Percentiles rank a stretch among this genome's conserved stretches.
Conservation (phyloP, 1,140 invertebrate genomes). For the Nephila pilipes region DNA sequence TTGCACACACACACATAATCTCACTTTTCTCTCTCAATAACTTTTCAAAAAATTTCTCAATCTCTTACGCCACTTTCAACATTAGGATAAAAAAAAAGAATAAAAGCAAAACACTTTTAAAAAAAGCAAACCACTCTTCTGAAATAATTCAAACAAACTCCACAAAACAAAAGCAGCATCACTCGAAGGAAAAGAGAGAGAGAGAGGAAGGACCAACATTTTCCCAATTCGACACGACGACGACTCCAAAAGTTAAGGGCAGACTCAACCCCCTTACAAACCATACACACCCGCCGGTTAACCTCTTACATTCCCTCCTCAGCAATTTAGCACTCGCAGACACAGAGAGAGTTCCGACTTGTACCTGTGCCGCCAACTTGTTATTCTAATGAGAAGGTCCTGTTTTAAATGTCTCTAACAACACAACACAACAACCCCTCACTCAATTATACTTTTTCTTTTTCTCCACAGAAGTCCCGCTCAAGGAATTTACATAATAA, state of each 20-base stretch:
- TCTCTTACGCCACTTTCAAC: too few species aligned
- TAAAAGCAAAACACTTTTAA: neutral
- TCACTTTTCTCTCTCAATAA: too few species aligned
- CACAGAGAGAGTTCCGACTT: neutral
- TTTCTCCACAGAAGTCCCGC: neutral
- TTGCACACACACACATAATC: too few species aligned
- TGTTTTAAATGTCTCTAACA: conserved; percentile 76
- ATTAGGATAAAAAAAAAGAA: too few species aligned
- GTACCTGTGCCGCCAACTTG: conserved; percentile 64
- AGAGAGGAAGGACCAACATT: too few species aligned
- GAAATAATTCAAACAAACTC: conserved; percentile 14
- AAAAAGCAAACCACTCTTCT: neutral
- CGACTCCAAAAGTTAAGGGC: conserved; percentile 22
- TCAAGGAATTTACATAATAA: conserved; percentile 74
- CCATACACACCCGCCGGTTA: neutral
- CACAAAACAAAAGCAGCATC: neutral
- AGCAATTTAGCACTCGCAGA: conserved; percentile 60
- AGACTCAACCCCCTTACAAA: neutral
- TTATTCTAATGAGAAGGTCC: conserved; percentile 74
- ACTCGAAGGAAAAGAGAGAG: neutral
- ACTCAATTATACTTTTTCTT: conserved; percentile 71
- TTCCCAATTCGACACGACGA: conserved; percentile 4
- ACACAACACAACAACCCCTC: conserved; percentile 52
- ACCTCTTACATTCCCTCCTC: neutral
- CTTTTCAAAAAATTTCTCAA: too few species aligned